Evolutionary conservation across 2,113 vertebrate species (phyloP), one percentile per base, ranked within the genome.

Genomic region (Oncorhynchus clarkii): DNA sequence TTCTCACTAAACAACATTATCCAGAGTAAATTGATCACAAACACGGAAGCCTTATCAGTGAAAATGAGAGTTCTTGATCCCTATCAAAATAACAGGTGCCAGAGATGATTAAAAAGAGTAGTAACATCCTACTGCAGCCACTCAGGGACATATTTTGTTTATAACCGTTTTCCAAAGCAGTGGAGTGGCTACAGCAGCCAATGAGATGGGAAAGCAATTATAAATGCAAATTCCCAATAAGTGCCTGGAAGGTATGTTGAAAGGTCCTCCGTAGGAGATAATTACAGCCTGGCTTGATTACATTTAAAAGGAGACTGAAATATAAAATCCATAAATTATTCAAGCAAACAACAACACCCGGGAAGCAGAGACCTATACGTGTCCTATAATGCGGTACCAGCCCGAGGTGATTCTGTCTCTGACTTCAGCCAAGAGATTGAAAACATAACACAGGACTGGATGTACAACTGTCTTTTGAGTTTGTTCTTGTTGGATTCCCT

Each of bases 161-260:
- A 89, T 90, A 85, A 81, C 84, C 66, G 65, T 79, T 89, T 78
- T 76, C 78, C 77, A 80, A 90, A 88, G 79, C 84, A 85, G 78
- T 11, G 69, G 71, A 87, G 83, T 86, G 65, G 34, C 54, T 39
- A 70, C 78, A 72, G 79, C 76, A 70, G 70, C 51, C 51, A 54
- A 7, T 18, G 51, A 78, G 81, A 70, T 78, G 82, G 80, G 78
- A 78, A 85, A 83, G 85, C 82, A 87, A 88, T 91, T 91, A 91
- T 76, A 88, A 89, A 91, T 91, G 89, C 87, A 87, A 86, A 90
- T 92, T 86, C 73, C 67, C 75, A 79, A 76, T 84, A 86, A 89
- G 84, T 84, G 83, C 86, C 89, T 85, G 75, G 80, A 87, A 91
- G 85, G 88, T 89, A 75, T 80, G 82, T 76, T 80, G 78, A 88